Evolutionary conservation across 1,140 invertebrate genomes (phyloP), one percentile per base, ranked within the genome.

Genomic region (Meloidogyne exigua): DNA sequence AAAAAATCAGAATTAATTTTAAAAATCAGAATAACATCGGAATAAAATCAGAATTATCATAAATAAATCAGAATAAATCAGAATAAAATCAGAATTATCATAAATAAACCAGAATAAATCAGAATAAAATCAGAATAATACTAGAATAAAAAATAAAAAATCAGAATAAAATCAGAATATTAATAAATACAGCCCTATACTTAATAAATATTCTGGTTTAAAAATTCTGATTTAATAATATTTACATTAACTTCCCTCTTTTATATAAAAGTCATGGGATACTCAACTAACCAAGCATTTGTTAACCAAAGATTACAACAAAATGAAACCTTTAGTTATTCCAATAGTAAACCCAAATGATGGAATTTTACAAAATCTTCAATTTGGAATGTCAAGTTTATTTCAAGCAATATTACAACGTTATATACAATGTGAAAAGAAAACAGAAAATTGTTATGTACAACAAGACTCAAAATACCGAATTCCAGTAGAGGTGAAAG

Each of bases 401-500:
- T 73, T 66, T 57, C 57, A 39, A 18, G 57, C 44, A 62, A 13
- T 73, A 5, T 25, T 73, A 25, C 57, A 28, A 13, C 57, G 36
- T 42, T 39, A 73, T 64, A 65, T 73, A 25, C 11, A 26, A 65
- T 73, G 72, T 49, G 21, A 32, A 15, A 42, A 65, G 11, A 28
- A 2, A 18, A 68, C 26, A 23, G 57, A 36, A 25, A 36, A 66
- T 28, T 73, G 72, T 32, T 36, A 39, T 36, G 72, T 64, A n/a
- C n/a, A n/a, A 25, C 21, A 42, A 65, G 2, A 28, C 13, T 64
- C 23, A 12, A 25, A 73, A 36, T 39, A 65, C 2, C 23, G 72
- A 65, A 28, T 65, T 42, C 57, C 72, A 4, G 44, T 36, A 3
- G 72, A 73, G 57, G 72, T 73, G 39, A 32, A n/a, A n/a, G 15